Evolutionary conservation across 2,113 vertebrate genomes (phyloP), one percentile per base, ranked within the genome.

Genomic region (Chlorocebus sabaeus): DNA sequence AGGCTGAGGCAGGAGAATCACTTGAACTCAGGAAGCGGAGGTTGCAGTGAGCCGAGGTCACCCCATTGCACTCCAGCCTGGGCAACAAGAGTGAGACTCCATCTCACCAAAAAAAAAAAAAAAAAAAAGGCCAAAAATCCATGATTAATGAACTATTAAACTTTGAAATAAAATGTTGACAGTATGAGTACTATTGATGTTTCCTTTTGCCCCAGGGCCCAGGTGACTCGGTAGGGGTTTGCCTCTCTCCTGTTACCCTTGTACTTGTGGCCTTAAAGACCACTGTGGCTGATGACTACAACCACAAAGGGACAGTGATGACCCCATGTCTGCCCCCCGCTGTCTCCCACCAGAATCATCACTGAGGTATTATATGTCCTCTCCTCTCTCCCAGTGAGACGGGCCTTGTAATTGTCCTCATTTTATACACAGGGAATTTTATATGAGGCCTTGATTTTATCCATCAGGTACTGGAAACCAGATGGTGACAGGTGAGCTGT

Each of bases 301-400:
- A 32, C 6, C 11, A 1, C 6, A 5, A 18, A 40, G 16, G 57
- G 3, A 20, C 0, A 2, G 30, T 22, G 68, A 18, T n/a, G 22
- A 17, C 50, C 14, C 18, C 23, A 55, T 50, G 22, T 13, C 2
- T 68, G 86, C 68, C 89, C 96, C 87, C 27, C 45, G 35, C 50
- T 78, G 40, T 52, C 70, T 89, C 25, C 59, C 48, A 16, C 67
- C 3, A 83, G n/a, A 59, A 25, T 57, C 80, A 59, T 59, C n/a
- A 27, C 4, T 27, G 35, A 40, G 13, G n/a, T 35, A 32, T 35
- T 32, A 70, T 23, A 1, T 2, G 50, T 23, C 23, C 18, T 18
- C 17, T 30, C 61, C 17, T 27, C 35, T 85, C 1, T 55, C 45
- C 35, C 94, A 59, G n/a, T 61, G 72, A 38, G n/a, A 43, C 2